Evolutionary conservation across 2,888 invertebrate species (phyloP).

Genomic region (Machimus atricapillus): DNA sequence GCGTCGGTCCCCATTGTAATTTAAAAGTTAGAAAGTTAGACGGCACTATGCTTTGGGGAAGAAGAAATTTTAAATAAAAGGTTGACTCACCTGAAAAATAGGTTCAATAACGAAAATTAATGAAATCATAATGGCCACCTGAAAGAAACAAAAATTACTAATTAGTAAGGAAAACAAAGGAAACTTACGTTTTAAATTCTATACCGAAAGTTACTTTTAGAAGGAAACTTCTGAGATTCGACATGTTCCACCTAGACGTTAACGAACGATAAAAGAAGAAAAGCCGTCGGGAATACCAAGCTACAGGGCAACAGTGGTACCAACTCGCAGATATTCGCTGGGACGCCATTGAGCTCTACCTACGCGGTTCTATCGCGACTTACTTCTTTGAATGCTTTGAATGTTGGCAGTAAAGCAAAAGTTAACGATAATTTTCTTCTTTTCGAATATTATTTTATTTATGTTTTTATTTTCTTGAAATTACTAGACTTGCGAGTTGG

Average conservation of each 20-base stretch:
- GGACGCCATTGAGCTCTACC: background rate
- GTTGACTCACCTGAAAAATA: slow-evolving; percentile 28
- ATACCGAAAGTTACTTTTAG: slow-evolving; percentile 35
- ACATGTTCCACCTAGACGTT: slow-evolving; percentile 1
- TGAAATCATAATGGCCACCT: slow-evolving; percentile 32
- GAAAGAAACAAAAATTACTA: slow-evolving; percentile 34
- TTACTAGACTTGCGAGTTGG: background rate
- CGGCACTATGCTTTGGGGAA: background rate
- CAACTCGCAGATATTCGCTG: slow-evolving; percentile 19
- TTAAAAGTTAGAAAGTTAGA: background rate
- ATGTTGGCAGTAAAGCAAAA: slow-evolving; percentile 15
- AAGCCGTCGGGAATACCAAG: slow-evolving; percentile 4
- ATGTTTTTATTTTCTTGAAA: background rate
- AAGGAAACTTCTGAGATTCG: slow-evolving; percentile 30
- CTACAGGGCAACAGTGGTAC: slow-evolving; percentile 39
- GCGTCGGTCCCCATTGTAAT: background rate
- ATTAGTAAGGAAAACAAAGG: slow-evolving; percentile 33
- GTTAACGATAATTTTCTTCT: background rate
- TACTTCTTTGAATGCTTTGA: background rate
- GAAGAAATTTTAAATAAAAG: background rate
- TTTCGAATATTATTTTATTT: background rate
- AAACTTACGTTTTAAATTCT: slow-evolving; percentile 32
- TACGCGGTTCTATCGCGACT: background rate
- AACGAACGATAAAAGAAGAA: slow-evolving; percentile 5
- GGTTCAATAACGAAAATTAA: slow-evolving; percentile 23